Conservation (phyloP, 2,888 invertebrate genomes). For the Cheilosia vernalis region DNA sequence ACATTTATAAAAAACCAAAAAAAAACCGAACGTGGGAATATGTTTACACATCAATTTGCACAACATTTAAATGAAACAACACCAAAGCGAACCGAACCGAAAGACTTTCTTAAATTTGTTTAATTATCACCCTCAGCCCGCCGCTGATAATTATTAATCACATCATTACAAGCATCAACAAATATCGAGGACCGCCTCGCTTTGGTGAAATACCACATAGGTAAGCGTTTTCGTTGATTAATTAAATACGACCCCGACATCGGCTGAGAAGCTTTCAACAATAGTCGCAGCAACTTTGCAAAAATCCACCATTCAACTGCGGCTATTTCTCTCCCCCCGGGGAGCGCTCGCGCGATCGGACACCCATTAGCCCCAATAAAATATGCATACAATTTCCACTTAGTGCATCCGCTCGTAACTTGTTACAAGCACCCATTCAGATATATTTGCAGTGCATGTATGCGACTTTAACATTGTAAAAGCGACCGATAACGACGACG, state of each 20-base stretch:
- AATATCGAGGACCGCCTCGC: no score
- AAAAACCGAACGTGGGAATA: conserved; percentile 19
- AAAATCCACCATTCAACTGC: conserved; percentile 54
- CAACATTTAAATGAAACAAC: not conserved
- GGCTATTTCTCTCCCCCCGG: conserved; percentile 7
- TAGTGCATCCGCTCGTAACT: conserved; percentile 74
- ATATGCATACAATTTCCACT: conserved; percentile 73
- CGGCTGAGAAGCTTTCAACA: not conserved
- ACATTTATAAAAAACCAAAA: not conserved
- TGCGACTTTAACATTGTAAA: conserved; percentile 54
- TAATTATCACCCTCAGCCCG: conserved; percentile 10
- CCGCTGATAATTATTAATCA: conserved; percentile 35
- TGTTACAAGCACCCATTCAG: conserved; percentile 49
- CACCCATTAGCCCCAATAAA: conserved; percentile 74
- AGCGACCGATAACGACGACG: conserved; percentile 63
- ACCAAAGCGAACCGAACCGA: conserved; percentile 23
- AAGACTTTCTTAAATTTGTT: conserved; percentile 29
- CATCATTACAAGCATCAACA: not conserved
- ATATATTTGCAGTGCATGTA: conserved; percentile 20
- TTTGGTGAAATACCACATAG: not conserved
- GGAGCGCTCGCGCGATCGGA: not conserved
- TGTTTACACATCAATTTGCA: conserved; percentile 12
- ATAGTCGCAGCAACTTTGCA: conserved; percentile 26
- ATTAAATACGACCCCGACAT: not conserved
- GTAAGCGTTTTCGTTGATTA: not conserved